Evolutionary conservation across 2,888 invertebrate species (phyloP).

Genomic region (Dione juno): DNA sequence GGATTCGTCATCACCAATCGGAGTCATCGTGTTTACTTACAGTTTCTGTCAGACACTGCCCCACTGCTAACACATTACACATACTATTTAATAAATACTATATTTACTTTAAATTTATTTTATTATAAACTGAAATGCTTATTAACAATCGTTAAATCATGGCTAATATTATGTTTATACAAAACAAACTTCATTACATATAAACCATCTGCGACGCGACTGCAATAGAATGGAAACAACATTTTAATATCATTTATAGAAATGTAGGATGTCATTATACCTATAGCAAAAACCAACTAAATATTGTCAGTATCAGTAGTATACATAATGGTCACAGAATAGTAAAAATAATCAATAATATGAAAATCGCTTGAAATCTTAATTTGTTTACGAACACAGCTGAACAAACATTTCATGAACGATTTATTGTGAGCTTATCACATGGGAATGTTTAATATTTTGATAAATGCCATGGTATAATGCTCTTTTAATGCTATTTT

Average conservation of each 20-base stretch:
- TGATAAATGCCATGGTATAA: conserved; percentile 3
- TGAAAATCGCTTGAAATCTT: not conserved
- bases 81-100: too few species aligned
- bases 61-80: too few species aligned
- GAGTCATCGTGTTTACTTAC: too few species aligned
- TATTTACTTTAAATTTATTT: not conserved
- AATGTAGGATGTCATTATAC: not conserved
- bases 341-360: not conserved
- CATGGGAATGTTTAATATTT: conserved; percentile 8
- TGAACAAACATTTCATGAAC: conserved; percentile 4
- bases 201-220: not conserved
- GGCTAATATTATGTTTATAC: not conserved
- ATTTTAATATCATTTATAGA: not conserved
- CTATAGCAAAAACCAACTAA: too few species aligned
- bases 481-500: not conserved
- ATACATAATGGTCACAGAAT: too few species aligned
- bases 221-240: not conserved
- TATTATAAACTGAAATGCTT: not conserved
- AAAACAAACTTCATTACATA: not conserved
- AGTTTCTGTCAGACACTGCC: too few species aligned
- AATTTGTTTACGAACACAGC: not conserved
- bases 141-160: not conserved
- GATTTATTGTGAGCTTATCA: conserved; percentile 27
- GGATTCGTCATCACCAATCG: too few species aligned
- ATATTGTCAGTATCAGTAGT: too few species aligned